Evolutionary conservation across 2,797 vertebrate genomes (phyloP).

Genomic region (Pseudochirops corinnae): DNA sequence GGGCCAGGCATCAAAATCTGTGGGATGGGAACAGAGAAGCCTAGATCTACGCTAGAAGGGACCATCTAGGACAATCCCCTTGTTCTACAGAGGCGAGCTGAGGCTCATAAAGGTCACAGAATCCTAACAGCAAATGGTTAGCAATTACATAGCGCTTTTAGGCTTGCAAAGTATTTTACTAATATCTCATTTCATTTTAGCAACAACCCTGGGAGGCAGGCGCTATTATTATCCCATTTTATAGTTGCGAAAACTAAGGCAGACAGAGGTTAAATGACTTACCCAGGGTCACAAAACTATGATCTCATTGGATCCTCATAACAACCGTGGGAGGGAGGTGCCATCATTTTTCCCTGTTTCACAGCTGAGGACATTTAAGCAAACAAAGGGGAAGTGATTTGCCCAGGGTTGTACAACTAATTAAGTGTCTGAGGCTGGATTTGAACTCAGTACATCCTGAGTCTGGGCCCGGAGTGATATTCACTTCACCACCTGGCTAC

Average conservation of each 20-base stretch:
- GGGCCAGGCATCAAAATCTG: not conserved
- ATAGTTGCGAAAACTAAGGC: not conserved
- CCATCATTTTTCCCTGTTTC: not conserved
- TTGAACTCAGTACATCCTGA: not conserved
- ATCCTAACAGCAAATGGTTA: not conserved
- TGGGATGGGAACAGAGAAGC: not conserved
- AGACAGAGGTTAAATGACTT: not conserved
- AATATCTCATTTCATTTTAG: not conserved
- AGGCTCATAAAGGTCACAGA: not conserved
- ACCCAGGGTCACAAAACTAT: not conserved
- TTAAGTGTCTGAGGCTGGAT: not conserved
- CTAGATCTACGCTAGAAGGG: not conserved
- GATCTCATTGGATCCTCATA: not conserved
- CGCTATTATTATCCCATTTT: not conserved
- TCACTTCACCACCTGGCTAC: not conserved
- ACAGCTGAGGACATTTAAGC: not conserved
- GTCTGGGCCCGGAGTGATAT: not conserved
- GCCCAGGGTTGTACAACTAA: not conserved
- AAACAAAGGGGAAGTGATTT: not conserved
- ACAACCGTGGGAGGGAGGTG: not conserved
- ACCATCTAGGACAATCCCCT: not conserved
- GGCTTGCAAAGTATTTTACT: not conserved
- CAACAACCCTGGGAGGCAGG: not conserved
- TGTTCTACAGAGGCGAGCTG: not conserved
- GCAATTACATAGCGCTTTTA: not conserved